A percentile compares a stretch with the other conserved stretches of the same genome.
These are phyloP conservation scores for Ips nitidus DNA, from an alignment of 1,140 invertebrate species.

Conservation along the genomic window DNA sequence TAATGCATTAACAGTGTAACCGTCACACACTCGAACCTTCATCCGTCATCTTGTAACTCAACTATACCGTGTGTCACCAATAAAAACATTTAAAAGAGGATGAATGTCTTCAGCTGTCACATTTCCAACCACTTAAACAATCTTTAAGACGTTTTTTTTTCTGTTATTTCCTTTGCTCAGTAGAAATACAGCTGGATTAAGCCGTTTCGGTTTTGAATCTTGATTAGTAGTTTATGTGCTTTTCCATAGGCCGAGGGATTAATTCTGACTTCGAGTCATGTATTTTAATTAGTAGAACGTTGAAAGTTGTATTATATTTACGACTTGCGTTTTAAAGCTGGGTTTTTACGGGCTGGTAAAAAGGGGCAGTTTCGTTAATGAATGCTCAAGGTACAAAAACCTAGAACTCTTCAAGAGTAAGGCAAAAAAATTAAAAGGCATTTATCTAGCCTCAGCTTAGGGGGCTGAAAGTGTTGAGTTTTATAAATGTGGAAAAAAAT, in stretches of 20 bases:
- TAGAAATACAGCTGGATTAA: constrained; percentile 9
- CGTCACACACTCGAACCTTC: constrained; percentile 8
- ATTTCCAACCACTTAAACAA: constrained; percentile 24
- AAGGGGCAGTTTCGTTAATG: too few species aligned
- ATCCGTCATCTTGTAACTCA: constrained; percentile 8
- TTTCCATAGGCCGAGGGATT: constrained; percentile 5
- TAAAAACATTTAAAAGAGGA: constrained; percentile 21
- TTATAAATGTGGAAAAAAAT: constrained; percentile 30
- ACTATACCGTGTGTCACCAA: constrained; percentile 7
- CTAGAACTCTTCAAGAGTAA: constrained; percentile 5
- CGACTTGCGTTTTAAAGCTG: too few species aligned
- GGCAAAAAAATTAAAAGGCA: constrained; percentile 14
- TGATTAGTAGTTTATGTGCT: constrained; percentile 18
- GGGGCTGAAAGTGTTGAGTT: constrained; percentile 1
- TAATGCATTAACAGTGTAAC: constrained; percentile 19
- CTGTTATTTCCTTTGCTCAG: not conserved
- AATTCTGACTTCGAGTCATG: constrained; percentile 12
- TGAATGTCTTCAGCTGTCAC: constrained; percentile 23
- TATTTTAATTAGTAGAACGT: constrained; percentile 5
- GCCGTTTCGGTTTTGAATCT: constrained; percentile 6
- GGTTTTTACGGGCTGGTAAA: too few species aligned
- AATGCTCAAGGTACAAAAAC: not conserved
- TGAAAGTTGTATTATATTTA: too few species aligned
- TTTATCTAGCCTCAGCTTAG: constrained; percentile 23
- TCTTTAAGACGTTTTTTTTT: constrained; percentile 10